Conservation (phyloP, 1,140 invertebrate genomes). For the Uloborus diversus region DNA sequence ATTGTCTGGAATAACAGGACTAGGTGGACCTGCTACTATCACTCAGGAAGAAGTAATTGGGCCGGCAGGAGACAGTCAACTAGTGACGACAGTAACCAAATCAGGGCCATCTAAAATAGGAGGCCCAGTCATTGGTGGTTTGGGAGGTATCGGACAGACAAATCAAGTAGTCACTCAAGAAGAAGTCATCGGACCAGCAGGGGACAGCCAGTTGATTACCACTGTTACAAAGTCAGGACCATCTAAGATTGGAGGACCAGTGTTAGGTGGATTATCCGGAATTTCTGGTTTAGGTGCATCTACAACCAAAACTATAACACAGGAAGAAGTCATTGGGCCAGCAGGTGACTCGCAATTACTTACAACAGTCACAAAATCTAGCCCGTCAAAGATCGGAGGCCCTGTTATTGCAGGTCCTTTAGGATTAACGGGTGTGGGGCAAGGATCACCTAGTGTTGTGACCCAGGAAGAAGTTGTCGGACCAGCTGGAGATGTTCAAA, state of each 20-base stretch:
- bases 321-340: conserved; percentile 12
- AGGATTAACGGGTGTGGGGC: background rate
- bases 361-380: background rate
- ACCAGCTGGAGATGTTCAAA: conserved; percentile 14
- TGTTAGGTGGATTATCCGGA: background rate
- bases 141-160: background rate
- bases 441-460: conserved; percentile 1
- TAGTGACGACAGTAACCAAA: conserved; percentile 36
- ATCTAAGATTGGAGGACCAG: conserved; percentile 3
- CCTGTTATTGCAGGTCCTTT: background rate
- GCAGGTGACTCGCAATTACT: background rate
- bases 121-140: background rate
- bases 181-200: conserved; percentile 24
- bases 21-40: background rate
- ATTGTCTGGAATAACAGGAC: background rate
- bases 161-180: conserved; percentile 19
- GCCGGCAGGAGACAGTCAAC: conserved; percentile 13
- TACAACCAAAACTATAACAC: background rate
- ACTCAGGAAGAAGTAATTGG: conserved; percentile 46
- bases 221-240: conserved; percentile 15
- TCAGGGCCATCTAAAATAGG: background rate
- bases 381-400: background rate
- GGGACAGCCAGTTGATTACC: conserved; percentile 8
- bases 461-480: conserved; percentile 33
- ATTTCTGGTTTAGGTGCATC: background rate